A percentile compares a stretch with the other conserved stretches of the same genome.
These are phyloP conservation scores for Chauna torquata DNA, from an alignment of 2,113 vertebrate species.

Conservation along the genomic window DNA sequence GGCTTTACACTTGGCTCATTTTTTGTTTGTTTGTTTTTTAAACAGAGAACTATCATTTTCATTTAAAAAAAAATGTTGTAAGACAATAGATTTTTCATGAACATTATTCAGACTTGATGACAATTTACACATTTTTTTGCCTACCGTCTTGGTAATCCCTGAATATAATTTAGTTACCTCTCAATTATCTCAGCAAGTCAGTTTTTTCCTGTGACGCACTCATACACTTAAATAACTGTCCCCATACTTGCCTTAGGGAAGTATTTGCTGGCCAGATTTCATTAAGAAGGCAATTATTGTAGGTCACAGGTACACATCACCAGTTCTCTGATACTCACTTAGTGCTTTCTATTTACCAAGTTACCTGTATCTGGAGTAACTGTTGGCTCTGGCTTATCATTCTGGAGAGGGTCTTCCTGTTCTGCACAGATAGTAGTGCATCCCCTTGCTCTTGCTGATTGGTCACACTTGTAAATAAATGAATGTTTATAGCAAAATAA, in stretches of 20 bases:
- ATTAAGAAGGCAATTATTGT: accelerated
- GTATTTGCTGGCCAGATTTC: background rate
- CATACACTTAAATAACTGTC: background rate
- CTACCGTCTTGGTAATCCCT: background rate
- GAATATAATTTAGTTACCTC: no score
- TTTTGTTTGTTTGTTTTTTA: no score
- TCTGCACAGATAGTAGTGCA: accelerated
- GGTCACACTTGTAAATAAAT: background rate
- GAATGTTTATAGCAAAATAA: background rate
- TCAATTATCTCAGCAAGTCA: background rate
- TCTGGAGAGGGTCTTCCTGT: background rate
- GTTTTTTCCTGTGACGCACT: background rate
- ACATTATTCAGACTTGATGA: background rate
- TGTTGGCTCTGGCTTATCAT: accelerated
- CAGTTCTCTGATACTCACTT: accelerated
- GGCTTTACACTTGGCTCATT: no score
- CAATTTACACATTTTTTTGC: background rate
- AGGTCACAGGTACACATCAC: no score
- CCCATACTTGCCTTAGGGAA: background rate
- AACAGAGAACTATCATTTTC: background rate
- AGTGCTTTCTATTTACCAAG: background rate
- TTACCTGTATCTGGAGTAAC: background rate
- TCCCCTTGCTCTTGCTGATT: background rate
- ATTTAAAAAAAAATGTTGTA: background rate
- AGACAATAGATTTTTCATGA: background rate